Conservation (phyloP, 2,888 invertebrate genomes). For the Synergus umbraculus region DNA sequence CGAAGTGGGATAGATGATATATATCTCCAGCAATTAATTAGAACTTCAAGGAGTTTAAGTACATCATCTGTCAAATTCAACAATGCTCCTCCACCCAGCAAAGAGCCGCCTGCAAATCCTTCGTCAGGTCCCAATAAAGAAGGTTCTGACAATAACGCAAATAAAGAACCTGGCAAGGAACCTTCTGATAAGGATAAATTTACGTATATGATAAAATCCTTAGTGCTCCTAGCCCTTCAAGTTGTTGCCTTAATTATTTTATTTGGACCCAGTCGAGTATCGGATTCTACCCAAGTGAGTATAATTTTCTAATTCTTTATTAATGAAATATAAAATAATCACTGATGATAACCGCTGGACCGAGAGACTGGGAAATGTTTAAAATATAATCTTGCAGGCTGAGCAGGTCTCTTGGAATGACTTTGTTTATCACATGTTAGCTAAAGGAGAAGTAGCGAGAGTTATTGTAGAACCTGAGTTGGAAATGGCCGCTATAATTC, state of each 20-base stretch:
- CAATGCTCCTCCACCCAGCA: neutral
- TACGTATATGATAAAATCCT: constrained; percentile 55
- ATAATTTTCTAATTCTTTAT: neutral
- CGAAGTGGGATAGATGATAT: constrained; percentile 52
- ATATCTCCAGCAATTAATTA: neutral
- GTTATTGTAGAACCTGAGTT: constrained; percentile 90
- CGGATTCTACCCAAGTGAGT: constrained; percentile 36
- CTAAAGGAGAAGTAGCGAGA: constrained; percentile 95
- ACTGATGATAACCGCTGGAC: neutral
- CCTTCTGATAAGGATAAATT: constrained; percentile 54
- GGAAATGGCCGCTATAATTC: constrained; percentile 90
- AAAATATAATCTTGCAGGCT: neutral
- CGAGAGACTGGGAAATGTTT: no score
- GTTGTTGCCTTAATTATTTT: neutral
- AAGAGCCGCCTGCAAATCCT: neutral
- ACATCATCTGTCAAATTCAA: neutral
- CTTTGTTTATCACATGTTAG: constrained; percentile 95
- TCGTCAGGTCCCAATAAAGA: constrained; percentile 45
- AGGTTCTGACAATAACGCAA: constrained; percentile 58
- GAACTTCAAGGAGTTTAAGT: constrained; percentile 16
- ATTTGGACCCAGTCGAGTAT: neutral
- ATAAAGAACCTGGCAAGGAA: constrained; percentile 49
- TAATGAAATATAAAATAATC: neutral
- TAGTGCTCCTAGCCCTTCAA: constrained; percentile 31
- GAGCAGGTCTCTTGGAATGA: constrained; percentile 93